Base-by-base conservation (phyloP, 1,140 invertebrate species). In the Diabrotica virgifera region DNA sequence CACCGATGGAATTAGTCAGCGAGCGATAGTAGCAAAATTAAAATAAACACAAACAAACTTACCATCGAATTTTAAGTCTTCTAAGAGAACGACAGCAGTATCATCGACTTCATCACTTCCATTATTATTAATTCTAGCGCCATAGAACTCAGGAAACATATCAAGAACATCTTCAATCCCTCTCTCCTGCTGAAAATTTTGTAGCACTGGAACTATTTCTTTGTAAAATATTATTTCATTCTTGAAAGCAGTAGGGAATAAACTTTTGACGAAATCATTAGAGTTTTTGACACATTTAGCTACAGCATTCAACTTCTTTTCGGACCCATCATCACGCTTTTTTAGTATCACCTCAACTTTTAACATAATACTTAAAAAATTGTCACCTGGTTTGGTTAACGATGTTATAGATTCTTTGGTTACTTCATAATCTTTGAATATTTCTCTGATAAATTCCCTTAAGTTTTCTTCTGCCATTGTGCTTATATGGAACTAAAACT, bases 291-390 rank as follows among this genome's bases (percentile, higher is more conserved):
- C 70, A 69, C 6, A 69, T 54, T 5, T 46, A 10, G 40, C 40
- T 46, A 46, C 40, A 46, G n/a, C 40, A 46, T n/a, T 46, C 40
- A 46, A 46, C 8, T 46, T n/a, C 3, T 46, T n/a, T 46, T 46
- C 40, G 8, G n/a, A 10, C 4, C 40, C 40, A 10, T 65, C 5
- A 51, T 59, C 38, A 24, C 24, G 24, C n/a, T 66, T n/a, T 7
- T 68, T 60, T 2, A 80, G 63, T 5, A 66, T 51, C 0, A 77
- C 76, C 6, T 74, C 54, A 0, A 86, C 78, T 5, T 75, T 76
- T 0, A 84, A 67, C 65, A 86, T 84, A 0, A 80, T 70, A 72
- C 85, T 85, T 5, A 83, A 84, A 66, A 85, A 86, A 76, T 86
- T 86, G 66, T 86, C 84, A 0, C 85, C 85, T 0, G 80, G 79